Base-by-base conservation (phyloP, 2,888 invertebrate species). In the Drosophila cognata region DNA sequence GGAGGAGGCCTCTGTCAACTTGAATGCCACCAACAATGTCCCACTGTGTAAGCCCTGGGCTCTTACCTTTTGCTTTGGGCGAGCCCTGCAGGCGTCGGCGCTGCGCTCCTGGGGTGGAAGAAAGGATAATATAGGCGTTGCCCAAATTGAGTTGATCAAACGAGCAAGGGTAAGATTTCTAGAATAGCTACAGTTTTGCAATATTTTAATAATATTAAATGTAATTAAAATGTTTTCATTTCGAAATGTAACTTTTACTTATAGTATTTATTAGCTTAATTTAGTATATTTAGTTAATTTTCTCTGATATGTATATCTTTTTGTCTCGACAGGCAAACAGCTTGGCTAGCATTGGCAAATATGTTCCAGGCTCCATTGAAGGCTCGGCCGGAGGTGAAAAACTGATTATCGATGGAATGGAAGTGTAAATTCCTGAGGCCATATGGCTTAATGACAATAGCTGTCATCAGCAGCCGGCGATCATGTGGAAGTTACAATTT, bases 51-150 rank as follows among this genome's bases (percentile, higher is more conserved):
- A 97, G 94, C 99, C 99, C 64, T 99, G 99, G 99, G 96, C 97
- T 13, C 95, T 99, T 58, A 98, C 98, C 79, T 99, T 99, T 96
- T 98, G 98, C 92, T 99, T 97, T 93, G 99, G 99, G 2, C 97
- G 99, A 83, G 99, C 99, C 62, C 95, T 99, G 68, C 97, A 99
- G 94, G 99, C 99, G 29, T 98, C 98, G 55, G 99, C 98, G 2
- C 95, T 99, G 89, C 96, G 96, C 65, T 98, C 98, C 28, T 99
- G 99, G 99, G 95, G 94, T 62, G 99, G 99, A 88, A 98, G 98
- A 94, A 95, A 96, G 70, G 99, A 98, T 88, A 98, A 98, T 99
- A 52, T 93, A 94, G 53, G 96, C 96, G 8, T 28, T 82, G 99
- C 95, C 10, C 99, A 99, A 93, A 94, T 94, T 31, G 98, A 99